Conservation (phyloP, 2,888 invertebrate species). For the Netelia inedita region DNA sequence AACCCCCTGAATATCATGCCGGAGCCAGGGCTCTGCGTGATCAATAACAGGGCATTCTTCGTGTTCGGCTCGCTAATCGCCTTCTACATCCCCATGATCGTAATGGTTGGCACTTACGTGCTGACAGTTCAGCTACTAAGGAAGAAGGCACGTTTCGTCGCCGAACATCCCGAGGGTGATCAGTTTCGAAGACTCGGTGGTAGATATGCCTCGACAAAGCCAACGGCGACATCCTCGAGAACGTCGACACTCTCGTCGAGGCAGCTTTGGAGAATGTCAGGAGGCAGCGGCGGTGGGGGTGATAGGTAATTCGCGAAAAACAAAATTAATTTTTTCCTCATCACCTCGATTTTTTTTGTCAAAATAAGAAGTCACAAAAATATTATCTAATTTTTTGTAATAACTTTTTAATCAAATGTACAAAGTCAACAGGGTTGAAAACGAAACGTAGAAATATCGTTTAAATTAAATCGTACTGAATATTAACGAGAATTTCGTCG, state of each 20-base stretch:
- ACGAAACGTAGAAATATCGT: too few relatives aligned
- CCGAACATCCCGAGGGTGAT: slow-evolving; percentile 88
- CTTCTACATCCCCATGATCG: slow-evolving; percentile 97
- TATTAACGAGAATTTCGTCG: background rate
- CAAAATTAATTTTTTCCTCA: background rate
- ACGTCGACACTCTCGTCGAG: slow-evolving; percentile 69
- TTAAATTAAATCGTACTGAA: too few relatives aligned
- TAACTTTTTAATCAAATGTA: background rate
- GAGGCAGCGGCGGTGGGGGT: slow-evolving; percentile 80
- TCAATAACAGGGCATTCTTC: slow-evolving; percentile 94
- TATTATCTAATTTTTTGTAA: background rate
- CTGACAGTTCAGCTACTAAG: slow-evolving; percentile 95
- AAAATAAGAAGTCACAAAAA: background rate
- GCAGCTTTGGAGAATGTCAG: slow-evolving; percentile 84
- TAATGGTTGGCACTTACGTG: slow-evolving; percentile 97
- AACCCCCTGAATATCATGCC: slow-evolving; percentile 94
- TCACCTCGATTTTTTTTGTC: too few relatives aligned
- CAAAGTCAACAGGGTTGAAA: background rate
- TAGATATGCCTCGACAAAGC: slow-evolving; percentile 80
- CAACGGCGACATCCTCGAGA: slow-evolving; percentile 60
- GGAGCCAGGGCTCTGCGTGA: slow-evolving; percentile 90
- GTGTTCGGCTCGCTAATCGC: slow-evolving; percentile 96
- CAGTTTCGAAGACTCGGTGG: slow-evolving; percentile 86
- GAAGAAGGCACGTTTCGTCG: slow-evolving; percentile 91
- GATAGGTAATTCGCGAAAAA: slow-evolving; percentile 73